Evolutionary conservation across 2,888 invertebrate species (phyloP), one percentile per base, ranked within the genome.

Genomic region (Colostygia pectinataria): DNA sequence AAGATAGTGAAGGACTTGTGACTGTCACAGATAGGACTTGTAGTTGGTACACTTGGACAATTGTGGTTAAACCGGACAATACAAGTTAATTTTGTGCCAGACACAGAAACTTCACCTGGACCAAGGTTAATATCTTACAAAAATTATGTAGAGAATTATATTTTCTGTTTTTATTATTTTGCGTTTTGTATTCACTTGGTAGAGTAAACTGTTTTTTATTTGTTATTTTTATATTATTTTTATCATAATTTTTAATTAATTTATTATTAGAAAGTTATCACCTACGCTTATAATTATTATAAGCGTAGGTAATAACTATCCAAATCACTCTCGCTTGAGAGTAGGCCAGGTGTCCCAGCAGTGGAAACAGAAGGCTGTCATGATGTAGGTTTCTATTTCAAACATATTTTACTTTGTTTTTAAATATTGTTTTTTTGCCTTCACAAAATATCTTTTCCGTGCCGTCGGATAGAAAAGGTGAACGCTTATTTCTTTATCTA

Each of bases 121-220:
- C 70, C 65, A 86, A 87, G 87, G 83, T 84, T 79, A 71, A 74
- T 37, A 10, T 18, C 7, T 25, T 12, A 9, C 18, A 32, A 49
- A 36, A 38, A 39, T 47, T 24, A 42, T 31, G 53, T 63, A 63
- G 55, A 60, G 41, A n/a, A n/a, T n/a, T n/a, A 55, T 59, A 55
- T 42, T 25, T 51, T 53, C 45, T 55, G 15, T 39, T 18, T n/a
- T 13, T 27, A 43, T 34, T 44, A 45, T 3, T 18, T 36, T 39
- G 12, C 25, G 29, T 47, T 28, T 33, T 42, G 29, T 36, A 28
- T 18, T 37, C 13, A n/a, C 20, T 23, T 41, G n/a, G n/a, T 48
- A 23, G 14, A n/a, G 14, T 2, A 7, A 9, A 28, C 12, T 7
- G 14, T 20, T 32, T 8, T 45, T 46, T 34, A 28, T 37, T 39